Conservation (phyloP, 2,797 vertebrate species). For the Rhinoraja longicauda region DNA sequence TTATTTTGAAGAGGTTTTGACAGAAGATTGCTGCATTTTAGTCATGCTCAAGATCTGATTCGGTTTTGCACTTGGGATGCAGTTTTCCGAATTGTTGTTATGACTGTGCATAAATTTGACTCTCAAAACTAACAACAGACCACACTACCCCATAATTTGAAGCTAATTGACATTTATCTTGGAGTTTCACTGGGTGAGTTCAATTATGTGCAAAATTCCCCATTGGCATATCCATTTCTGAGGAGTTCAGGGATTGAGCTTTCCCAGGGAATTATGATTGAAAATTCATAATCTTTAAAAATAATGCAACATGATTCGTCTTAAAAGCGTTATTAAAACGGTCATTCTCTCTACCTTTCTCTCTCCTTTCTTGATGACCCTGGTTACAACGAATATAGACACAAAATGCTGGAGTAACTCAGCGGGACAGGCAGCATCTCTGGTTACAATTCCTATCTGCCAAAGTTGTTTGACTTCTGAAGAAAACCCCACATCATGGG, state of each 20-base stretch:
- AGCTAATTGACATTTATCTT: background rate
- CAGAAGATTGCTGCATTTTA: background rate
- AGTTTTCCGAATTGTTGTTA: background rate
- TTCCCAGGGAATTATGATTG: background rate
- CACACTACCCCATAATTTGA: background rate
- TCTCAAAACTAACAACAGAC: background rate
- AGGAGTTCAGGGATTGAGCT: background rate
- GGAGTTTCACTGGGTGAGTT: background rate
- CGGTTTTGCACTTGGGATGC: background rate
- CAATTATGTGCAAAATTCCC: background rate
- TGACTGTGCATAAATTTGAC: background rate
- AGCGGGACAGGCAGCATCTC: background rate
- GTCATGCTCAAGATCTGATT: background rate
- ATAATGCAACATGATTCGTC: background rate
- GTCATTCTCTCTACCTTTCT: background rate
- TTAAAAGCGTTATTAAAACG: too few species aligned
- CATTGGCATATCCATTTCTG: background rate
- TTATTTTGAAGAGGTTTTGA: constrained; percentile 1
- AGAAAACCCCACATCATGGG: background rate
- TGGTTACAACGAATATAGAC: too few species aligned
- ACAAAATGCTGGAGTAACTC: too few species aligned
- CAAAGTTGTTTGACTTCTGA: background rate
- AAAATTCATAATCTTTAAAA: background rate
- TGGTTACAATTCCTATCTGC: background rate
- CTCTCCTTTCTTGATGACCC: background rate